A percentile compares a stretch with the other conserved stretches of the same genome.
These are phyloP conservation scores for Heliconius hewitsoni DNA, from an alignment of 1,140 invertebrate genomes.

Conservation along the genomic window DNA sequence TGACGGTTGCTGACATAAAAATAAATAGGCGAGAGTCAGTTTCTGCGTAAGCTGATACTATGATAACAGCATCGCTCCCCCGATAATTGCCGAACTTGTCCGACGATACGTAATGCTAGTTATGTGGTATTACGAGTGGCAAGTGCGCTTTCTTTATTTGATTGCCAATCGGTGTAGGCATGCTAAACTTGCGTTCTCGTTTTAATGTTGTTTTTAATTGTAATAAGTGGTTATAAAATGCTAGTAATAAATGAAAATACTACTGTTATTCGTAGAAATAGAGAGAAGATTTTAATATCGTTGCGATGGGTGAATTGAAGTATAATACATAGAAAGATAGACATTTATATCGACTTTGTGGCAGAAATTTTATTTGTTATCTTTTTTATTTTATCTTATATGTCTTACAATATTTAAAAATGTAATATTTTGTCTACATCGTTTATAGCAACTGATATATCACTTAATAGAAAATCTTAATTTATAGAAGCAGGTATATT, in stretches of 20 bases:
- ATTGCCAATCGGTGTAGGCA: not conserved
- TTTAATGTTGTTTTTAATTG: not conserved
- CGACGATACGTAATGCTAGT: conserved; percentile 47
- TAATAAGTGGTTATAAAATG: not conserved
- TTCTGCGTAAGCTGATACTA: conserved; percentile 81
- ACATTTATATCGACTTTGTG: too few relatives aligned
- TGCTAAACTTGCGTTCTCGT: not conserved
- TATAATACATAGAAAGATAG: too few relatives aligned
- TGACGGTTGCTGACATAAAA: conserved; percentile 81
- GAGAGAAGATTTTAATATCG: not conserved
- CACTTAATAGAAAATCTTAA: conserved; percentile 9
- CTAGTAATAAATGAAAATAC: not conserved
- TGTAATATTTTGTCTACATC: not conserved
- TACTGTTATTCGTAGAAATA: not conserved
- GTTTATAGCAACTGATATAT: not conserved
- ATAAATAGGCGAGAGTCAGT: conserved; percentile 81
- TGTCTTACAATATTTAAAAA: not conserved
- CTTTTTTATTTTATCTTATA: too few relatives aligned
- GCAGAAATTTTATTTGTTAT: too few relatives aligned
- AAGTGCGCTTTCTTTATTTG: conserved; percentile 31
- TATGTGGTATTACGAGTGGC: conserved; percentile 60
- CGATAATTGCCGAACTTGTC: conserved; percentile 79
- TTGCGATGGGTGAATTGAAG: not conserved
- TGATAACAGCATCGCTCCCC: conserved; percentile 79
- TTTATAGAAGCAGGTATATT: conserved; percentile 24